Base-by-base conservation (phyloP, 2,888 invertebrate species). In the Apamea crenata region DNA sequence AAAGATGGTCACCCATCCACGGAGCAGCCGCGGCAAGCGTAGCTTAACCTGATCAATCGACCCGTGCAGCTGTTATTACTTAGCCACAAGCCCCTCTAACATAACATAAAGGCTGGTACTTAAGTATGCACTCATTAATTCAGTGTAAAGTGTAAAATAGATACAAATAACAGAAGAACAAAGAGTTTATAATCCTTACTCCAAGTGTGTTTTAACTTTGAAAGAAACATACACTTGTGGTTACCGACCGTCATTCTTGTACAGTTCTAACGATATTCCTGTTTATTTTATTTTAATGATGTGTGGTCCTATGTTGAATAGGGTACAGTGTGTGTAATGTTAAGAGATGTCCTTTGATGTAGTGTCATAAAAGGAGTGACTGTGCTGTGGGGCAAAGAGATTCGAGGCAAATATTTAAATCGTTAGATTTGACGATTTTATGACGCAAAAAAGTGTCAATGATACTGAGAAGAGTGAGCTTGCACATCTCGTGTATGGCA, bases 41-140 rank as follows among this genome's bases (percentile, higher is more conserved):
- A 40, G 7, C 40, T 40, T 40, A 40, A 40, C 40, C 40, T 40
- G 40, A 40, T 40, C 40, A 40, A 40, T 40, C 40, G 40, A 40
- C 40, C 40, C 40, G 40, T 40, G 40, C 40, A 7, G 40, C 6
- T 40, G 40, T 40, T 40, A 40, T 40, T 40, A 40, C 40, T 40
- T 40, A 40, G 40, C 40, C 40, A 40, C 40, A 40, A 40, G 40
- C 40, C 40, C 40, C 40, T 40, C 7, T 40, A 40, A 40, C 29
- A 16, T 5, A 53, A 65, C 29, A 8, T 66, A 74, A 50, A 53
- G 14, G 0, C 44, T 32, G 65, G 69, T 36, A 40, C 40, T 7
- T 40, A n/a, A n/a, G n/a, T n/a, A 85, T 47, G 53, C 73, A 76
- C 87, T 87, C 80, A 83, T 76, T 80, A 83, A 87, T 80, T 73